Percentiles rank a stretch among this genome's conserved stretches.
Conservation (phyloP, 2,888 invertebrate species). For the Polymixis lichenea region DNA sequence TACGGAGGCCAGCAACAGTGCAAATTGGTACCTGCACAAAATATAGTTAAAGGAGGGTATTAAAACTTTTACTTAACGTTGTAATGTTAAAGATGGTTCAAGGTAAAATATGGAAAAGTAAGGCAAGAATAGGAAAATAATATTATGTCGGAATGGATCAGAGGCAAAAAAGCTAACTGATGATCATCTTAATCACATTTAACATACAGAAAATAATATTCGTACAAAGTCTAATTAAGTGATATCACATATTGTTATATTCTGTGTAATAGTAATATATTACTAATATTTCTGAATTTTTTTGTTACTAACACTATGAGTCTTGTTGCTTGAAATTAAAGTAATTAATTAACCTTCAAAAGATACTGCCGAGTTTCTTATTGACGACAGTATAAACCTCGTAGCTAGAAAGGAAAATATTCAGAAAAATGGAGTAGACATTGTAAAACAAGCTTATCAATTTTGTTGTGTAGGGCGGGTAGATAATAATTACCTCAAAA, state of each 20-base stretch:
- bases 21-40: constrained; percentile 5
- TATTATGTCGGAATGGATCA: neutral
- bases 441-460: neutral
- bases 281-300: too few relatives aligned
- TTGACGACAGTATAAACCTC: neutral
- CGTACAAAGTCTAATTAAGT: neutral
- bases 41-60: neutral
- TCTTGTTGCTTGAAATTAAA: too few relatives aligned
- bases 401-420: constrained; percentile 13
- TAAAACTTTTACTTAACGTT: neutral
- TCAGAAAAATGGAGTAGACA: neutral
- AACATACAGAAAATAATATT: neutral
- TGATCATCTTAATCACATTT: neutral
- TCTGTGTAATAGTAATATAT: too few relatives aligned
- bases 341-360: constrained; percentile 13
- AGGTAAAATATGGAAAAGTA: neutral
- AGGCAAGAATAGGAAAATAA: neutral
- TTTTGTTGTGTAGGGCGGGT: neutral
- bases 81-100: neutral
- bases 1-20: neutral
- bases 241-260: too few relatives aligned
- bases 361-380: neutral
- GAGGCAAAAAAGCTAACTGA: neutral
- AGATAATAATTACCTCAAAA: neutral
- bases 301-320: too few relatives aligned